Conservation (phyloP, 35 echinoderm and acorn worm species). For the Patiria miniata region DNA sequence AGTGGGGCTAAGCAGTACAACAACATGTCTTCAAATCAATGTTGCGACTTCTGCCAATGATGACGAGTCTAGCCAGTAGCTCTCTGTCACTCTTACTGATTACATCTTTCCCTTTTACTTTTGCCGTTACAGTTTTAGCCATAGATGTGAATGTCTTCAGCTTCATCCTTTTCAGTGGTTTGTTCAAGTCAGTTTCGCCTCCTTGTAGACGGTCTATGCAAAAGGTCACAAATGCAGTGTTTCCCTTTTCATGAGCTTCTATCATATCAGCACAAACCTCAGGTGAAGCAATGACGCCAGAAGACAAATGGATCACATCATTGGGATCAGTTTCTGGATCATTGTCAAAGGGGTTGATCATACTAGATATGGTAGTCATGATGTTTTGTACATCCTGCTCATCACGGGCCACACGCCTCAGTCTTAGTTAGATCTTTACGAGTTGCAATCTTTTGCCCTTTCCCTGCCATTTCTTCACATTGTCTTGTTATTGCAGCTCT, state of each 20-base stretch:
- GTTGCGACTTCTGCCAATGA: conserved; percentile 51
- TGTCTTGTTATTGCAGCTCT: conserved; percentile 55
- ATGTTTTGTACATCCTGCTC: conserved; percentile 36
- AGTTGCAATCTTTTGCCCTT: conserved; percentile 13
- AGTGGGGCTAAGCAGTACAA: conserved; percentile 60
- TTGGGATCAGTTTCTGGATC: neutral
- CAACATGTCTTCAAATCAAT: conserved; percentile 55
- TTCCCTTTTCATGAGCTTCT: conserved; percentile 38
- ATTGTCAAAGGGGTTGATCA: conserved; percentile 51
- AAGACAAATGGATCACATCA: conserved; percentile 66
- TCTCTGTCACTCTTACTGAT: conserved; percentile 42
- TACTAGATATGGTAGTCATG: conserved; percentile 25
- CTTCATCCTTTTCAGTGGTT: conserved; percentile 47
- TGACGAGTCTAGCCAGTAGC: conserved; percentile 56
- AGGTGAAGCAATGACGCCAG: conserved; percentile 54
- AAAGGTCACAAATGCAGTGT: conserved; percentile 34
- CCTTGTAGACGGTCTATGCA: conserved; percentile 45
- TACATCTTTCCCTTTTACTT: conserved; percentile 66
- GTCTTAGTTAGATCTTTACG: conserved; percentile 40
- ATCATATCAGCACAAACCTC: conserved; percentile 48
- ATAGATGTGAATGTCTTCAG: conserved; percentile 51
- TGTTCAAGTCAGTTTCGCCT: conserved; percentile 23
- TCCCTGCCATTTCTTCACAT: conserved; percentile 80
- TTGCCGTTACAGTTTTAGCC: neutral
- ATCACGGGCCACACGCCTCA: conserved; percentile 34